A percentile compares a stretch with the other conserved stretches of the same genome.
phyloP scores from a whole-genome alignment of 1,140 invertebrate genomes.

The Halesus radiatus region DNA sequence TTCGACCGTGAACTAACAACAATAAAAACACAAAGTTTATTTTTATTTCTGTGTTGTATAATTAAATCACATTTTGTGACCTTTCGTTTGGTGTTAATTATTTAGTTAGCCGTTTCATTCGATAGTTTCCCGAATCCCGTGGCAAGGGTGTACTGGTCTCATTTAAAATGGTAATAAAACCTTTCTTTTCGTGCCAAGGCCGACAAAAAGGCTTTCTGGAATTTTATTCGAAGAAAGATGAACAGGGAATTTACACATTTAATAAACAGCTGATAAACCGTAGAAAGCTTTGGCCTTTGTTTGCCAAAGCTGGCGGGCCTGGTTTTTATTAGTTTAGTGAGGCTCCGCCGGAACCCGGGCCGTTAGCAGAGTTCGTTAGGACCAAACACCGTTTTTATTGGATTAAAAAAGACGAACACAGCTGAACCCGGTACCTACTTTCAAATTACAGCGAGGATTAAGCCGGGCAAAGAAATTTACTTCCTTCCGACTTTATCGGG shows the following conservation, averaged over 20 bases:
- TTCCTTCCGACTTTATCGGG: conserved; percentile 3
- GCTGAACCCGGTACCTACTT: background rate
- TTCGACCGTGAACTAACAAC: too few species aligned
- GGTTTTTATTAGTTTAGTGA: conserved; percentile 15
- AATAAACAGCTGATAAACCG: background rate
- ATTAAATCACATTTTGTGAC: too few species aligned
- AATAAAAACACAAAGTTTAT: too few species aligned
- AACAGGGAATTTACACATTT: conserved; percentile 7
- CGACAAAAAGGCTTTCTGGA: too few species aligned
- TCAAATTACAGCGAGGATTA: conserved; percentile 4
- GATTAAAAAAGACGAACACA: background rate
- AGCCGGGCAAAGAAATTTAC: background rate
- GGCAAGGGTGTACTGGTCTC: too few species aligned
- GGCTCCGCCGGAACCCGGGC: background rate
- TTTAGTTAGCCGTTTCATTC: too few species aligned
- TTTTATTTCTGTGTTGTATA: too few species aligned
- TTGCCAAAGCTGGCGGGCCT: background rate
- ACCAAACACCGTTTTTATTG: conserved; percentile 14
- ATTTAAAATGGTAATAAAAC: too few species aligned
- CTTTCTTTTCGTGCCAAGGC: too few species aligned
- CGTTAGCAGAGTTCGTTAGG: conserved; percentile 13
- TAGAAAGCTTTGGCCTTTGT: background rate
- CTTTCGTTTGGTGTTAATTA: too few species aligned
- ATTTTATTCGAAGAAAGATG: background rate
- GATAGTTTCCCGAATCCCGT: too few species aligned